These are phyloP conservation scores for Lethrus apterus DNA, from an alignment of 1,140 invertebrate species.

Conservation along the genomic window DNA sequence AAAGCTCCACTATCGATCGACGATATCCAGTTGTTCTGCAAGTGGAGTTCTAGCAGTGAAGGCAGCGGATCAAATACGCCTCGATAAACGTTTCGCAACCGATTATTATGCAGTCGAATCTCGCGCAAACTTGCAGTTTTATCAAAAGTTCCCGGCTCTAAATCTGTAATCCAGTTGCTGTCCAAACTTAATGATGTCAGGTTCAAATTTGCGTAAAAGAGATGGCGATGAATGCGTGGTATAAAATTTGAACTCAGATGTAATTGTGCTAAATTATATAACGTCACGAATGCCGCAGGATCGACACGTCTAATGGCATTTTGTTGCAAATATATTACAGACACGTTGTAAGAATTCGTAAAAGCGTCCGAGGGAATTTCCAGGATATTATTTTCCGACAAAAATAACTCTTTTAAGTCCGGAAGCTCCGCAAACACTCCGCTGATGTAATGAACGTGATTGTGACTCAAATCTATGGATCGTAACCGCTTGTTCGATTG, in stretches of 20 bases:
- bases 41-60: constrained; percentile 71
- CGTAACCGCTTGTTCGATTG: constrained; percentile 63
- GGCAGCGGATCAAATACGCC: constrained; percentile 76
- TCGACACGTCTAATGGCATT: constrained; percentile 77
- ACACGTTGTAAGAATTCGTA: constrained; percentile 63
- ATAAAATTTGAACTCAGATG: constrained; percentile 84
- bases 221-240: constrained; percentile 59
- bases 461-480: constrained; percentile 79
- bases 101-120: constrained; percentile 82
- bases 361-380: constrained; percentile 78
- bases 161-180: constrained; percentile 76
- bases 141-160: constrained; percentile 73
- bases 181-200: constrained; percentile 81
- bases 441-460: constrained; percentile 77
- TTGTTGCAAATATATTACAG: constrained; percentile 78
- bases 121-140: constrained; percentile 67
- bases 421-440: constrained; percentile 73
- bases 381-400: constrained; percentile 86
- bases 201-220: constrained; percentile 66
- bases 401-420: constrained; percentile 70
- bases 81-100: constrained; percentile 61
- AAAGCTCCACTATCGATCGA: constrained; percentile 78
- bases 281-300: constrained; percentile 59
- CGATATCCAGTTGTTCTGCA: constrained; percentile 79
- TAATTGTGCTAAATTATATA: constrained; percentile 70